Evolutionary conservation across 2,888 invertebrate genomes (phyloP), one percentile per base, ranked within the genome.

Genomic region (Tanaodytes sp.): DNA sequence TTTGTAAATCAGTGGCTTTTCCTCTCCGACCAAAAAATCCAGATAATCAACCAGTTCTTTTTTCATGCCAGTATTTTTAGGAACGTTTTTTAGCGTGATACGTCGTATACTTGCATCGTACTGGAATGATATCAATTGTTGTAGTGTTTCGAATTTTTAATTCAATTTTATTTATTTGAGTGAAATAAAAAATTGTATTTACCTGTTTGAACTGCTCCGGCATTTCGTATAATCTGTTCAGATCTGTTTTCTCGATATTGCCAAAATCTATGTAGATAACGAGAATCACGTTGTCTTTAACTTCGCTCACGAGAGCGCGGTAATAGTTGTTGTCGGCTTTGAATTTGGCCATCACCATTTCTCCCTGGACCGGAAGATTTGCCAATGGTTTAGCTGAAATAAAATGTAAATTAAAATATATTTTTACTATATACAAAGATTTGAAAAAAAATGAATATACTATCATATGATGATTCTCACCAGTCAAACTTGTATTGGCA

Each of bases 261-360:
- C 85, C 85, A 64, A 77, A 85, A 70, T 85, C 85, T 8, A 82
- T 43, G 23, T 84, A 85, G 2, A 71, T 71, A 11, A 85, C 72
- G 2, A 20, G 23, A 15, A 79, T 70, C 0, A 73, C 46, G 0
- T 65, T 33, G 0, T 51, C 70, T 1, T 75, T 68, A 9, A 80
- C 4, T 37, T 76, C 74, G 2, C 69, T 75, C 0, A 85, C 80
- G 27, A 81, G 63, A 0, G 84, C 85, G 9, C 85, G 77, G 61
- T 85, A 85, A 61, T 67, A 79, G 69, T 84, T 84, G 0, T 52
- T 74, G 46, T 80, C 79, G n/a, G 70, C 74, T 0, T 18, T n/a
- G 57, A 67, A 85, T 49, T 77, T 75, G 1, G 82, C 77, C 3
- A 83, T 69, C 5, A 85, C 78, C 62, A 82, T 72, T 72, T 83